phyloP scores from a whole-genome alignment of 2,888 invertebrate species.

The Belgica antarctica region DNA sequence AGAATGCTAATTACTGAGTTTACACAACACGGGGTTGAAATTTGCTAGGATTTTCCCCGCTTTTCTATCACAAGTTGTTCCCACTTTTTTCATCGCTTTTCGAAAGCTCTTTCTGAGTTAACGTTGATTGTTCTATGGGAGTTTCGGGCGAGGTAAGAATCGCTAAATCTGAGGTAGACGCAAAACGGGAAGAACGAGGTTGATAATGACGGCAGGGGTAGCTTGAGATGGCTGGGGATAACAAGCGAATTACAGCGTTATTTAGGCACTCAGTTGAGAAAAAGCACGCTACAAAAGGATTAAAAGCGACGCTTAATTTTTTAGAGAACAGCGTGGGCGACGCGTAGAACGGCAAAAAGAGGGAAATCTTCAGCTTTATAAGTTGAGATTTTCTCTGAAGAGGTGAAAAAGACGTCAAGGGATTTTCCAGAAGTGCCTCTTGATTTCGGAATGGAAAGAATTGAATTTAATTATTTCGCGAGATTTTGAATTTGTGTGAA shows the following conservation, averaged over 20 bases:
- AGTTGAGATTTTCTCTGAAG: neutral
- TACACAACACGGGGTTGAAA: neutral
- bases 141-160: neutral
- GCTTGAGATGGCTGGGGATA: conserved; percentile 8
- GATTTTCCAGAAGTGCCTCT: neutral
- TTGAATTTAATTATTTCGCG: conserved; percentile 6
- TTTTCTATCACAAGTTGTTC: too few relatives aligned
- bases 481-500: too few relatives aligned
- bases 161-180: conserved; percentile 11
- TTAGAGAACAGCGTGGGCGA: neutral
- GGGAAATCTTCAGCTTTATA: neutral
- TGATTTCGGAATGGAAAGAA: neutral
- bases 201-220: neutral
- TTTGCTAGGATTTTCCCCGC: neutral
- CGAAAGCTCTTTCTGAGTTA: conserved; percentile 6
- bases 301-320: neutral
- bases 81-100: neutral
- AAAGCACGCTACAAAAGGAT: neutral
- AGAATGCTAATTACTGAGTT: neutral
- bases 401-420: neutral
- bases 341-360: neutral
- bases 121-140: conserved; percentile 22
- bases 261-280: conserved; percentile 12
- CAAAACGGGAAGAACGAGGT: neutral
- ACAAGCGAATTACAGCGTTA: conserved; percentile 16